A percentile compares a stretch with the other conserved stretches of the same genome.
Conservation (phyloP, 2,113 vertebrate species). For the Charadrius vociferus region DNA sequence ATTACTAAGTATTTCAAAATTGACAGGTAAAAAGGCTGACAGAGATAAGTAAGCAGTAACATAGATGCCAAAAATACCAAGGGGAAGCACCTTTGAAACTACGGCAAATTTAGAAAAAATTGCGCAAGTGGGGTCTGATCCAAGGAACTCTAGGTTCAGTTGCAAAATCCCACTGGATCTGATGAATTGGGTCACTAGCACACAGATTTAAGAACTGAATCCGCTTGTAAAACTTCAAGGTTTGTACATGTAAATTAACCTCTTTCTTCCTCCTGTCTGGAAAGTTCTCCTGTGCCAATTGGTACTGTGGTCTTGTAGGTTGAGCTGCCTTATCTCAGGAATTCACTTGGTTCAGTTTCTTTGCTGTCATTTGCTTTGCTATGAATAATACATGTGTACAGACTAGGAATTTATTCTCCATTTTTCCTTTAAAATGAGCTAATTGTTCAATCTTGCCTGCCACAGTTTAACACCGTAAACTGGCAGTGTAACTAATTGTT, state of each 20-base stretch:
- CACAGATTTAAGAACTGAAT: neutral
- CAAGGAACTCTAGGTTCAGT: neutral
- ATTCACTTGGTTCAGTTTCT: neutral
- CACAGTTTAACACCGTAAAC: neutral
- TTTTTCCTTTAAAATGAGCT: constrained; percentile 11
- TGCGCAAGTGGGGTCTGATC: fast-evolving
- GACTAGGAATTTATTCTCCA: neutral
- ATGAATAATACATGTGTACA: neutral
- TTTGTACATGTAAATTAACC: neutral
- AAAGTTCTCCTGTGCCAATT: neutral
- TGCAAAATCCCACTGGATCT: neutral
- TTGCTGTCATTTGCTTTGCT: neutral
- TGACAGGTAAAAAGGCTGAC: neutral
- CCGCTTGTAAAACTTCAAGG: neutral
- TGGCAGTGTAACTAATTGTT: constrained; percentile 11
- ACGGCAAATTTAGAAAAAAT: neutral
- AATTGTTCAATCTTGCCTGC: constrained; percentile 5
- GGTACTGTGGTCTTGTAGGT: neutral
- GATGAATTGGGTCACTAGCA: neutral
- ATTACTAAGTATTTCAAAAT: neutral
- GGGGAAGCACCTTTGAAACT: neutral
- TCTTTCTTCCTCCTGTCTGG: neutral
- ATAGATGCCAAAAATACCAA: neutral
- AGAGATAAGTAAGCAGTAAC: neutral
- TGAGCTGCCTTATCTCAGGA: neutral